These are phyloP conservation scores for Mareca penelope DNA, from an alignment of 2,797 vertebrate genomes.

Conservation along the genomic window DNA sequence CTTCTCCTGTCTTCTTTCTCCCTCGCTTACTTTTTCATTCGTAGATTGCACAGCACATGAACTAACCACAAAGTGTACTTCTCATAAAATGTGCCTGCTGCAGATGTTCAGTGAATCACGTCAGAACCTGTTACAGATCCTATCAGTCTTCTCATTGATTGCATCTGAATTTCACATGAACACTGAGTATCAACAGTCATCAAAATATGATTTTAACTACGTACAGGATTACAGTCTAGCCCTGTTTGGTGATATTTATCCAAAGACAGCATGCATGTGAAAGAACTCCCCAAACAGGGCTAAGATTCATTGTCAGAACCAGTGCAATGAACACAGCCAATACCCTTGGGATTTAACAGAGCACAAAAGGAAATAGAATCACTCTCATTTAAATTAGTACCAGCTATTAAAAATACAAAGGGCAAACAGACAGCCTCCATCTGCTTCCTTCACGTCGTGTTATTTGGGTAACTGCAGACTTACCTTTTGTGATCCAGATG, in stretches of 20 bases:
- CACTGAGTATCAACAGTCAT: background rate
- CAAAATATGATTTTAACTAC: background rate
- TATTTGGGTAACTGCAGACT: slow-evolving; percentile 51
- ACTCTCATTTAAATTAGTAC: background rate
- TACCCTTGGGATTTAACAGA: background rate
- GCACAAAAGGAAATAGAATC: background rate
- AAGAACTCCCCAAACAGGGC: background rate
- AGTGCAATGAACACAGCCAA: background rate
- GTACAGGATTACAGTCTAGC: background rate
- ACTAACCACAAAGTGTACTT: background rate
- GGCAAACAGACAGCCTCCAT: background rate
- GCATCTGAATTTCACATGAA: background rate
- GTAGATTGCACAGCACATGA: background rate
- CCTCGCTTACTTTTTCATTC: background rate
- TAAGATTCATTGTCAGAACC: background rate
- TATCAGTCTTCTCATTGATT: background rate
- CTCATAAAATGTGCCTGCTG: background rate
- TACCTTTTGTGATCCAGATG: slow-evolving; percentile 95
- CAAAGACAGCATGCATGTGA: background rate
- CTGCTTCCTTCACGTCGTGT: background rate
- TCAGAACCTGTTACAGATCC: background rate
- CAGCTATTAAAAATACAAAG: background rate
- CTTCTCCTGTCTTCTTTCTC: background rate
- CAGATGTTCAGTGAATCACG: background rate
- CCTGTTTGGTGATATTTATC: background rate